Percentiles rank a stretch among this genome's conserved stretches.
phyloP scores from a whole-genome alignment of 2,797 vertebrate genomes.

The Sorex maritimensis region DNA sequence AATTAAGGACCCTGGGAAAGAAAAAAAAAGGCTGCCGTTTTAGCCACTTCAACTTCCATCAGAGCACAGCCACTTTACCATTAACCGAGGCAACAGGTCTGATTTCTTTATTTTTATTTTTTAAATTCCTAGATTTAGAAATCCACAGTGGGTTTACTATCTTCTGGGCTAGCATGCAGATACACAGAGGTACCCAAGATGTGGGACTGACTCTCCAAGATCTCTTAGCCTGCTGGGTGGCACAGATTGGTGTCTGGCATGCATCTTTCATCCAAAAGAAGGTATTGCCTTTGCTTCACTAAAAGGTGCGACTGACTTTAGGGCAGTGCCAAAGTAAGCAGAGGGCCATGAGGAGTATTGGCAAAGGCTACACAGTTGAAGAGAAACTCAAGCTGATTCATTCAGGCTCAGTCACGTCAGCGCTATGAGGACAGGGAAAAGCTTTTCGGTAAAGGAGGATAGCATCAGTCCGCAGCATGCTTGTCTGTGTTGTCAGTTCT shows the following conservation, averaged over 20 bases:
- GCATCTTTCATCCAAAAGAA: accelerated
- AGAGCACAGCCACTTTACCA: constrained; percentile 7
- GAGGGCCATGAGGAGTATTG: accelerated
- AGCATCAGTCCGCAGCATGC: accelerated
- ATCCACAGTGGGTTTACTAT: not conserved
- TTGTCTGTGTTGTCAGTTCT: too few relatives aligned
- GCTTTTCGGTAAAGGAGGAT: not conserved
- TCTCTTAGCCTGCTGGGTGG: accelerated
- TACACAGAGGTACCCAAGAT: not conserved
- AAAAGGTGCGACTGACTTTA: not conserved
- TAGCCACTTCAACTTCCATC: constrained; percentile 52
- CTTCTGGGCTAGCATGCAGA: not conserved
- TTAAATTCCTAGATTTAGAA: not conserved
- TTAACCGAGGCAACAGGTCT: not conserved
- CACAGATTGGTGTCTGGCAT: not conserved
- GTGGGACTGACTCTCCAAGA: accelerated
- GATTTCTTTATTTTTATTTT: too few relatives aligned
- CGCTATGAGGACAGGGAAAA: not conserved
- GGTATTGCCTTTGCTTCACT: accelerated
- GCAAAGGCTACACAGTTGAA: not conserved
- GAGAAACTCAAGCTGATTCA: not conserved
- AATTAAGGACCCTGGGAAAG: not conserved
- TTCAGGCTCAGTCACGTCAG: not conserved
- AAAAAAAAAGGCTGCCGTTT: accelerated
- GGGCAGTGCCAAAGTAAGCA: not conserved